These are phyloP conservation scores for Phrynocephalus guinanensis DNA, from an alignment of 2,797 vertebrate species.

Conservation along the genomic window DNA sequence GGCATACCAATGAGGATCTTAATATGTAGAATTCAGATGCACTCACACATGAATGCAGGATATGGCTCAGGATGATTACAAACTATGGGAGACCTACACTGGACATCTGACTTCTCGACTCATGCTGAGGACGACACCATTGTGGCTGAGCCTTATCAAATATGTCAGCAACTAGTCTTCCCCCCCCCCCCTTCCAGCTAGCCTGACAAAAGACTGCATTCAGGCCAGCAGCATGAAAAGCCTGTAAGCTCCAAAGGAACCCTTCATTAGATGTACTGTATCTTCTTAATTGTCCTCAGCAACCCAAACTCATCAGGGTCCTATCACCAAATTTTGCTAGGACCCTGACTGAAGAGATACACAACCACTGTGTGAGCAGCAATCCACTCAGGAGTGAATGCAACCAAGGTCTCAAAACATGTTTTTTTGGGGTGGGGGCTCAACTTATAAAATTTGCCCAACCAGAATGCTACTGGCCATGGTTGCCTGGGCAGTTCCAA, in stretches of 20 bases:
- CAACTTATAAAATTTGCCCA: background rate
- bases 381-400: background rate
- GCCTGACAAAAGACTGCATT: background rate
- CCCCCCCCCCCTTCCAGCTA: background rate
- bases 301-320: background rate
- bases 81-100: background rate
- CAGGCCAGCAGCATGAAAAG: background rate
- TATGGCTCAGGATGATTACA: background rate
- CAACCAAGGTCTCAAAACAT: background rate
- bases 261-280: background rate
- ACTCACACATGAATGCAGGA: background rate
- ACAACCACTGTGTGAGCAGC: too few relatives aligned
- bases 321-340: background rate
- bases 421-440: too few relatives aligned
- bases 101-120: background rate
- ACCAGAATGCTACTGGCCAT: background rate
- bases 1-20: background rate
- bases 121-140: background rate
- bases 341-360: background rate
- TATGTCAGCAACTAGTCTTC: too few relatives aligned
- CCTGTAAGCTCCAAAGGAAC: background rate
- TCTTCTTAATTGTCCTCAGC: background rate
- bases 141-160: accelerated
- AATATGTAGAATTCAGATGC: background rate
- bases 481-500: background rate